Base-by-base conservation (phyloP, 2,797 vertebrate species). In the Sebastes wilsoni region DNA sequence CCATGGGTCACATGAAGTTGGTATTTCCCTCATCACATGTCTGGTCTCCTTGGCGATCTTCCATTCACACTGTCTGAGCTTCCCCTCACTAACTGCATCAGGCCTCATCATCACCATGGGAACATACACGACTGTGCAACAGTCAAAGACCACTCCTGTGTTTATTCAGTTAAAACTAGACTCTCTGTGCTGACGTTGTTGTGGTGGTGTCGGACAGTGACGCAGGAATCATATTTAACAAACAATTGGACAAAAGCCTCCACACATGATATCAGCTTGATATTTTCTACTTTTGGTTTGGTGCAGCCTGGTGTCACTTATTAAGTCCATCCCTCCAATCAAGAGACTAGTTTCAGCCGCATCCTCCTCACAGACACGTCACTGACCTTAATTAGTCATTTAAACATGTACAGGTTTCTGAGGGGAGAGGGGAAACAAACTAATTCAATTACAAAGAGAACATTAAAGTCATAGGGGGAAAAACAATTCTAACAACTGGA, bases 1-100 rank as follows among this genome's bases (percentile, higher is more conserved):
- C 90, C 86, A 90, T 84, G 78, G 91, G 95, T 96, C 96, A 96
- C 96, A 96, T 96, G 96, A 95, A 96, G 90, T 82, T 86, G 85
- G 83, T 90, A 82, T 91, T 87, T 89, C 82, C 77, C 87, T 92
- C 65, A 93, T 96, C 96, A 96, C 96, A 96, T 96, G 96, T 85
- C 83, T 88, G 77, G 68, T 80, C 58, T 89, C 68, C 64, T 73
- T 79, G 65, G 87, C 78, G 87, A 82, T 93, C 80, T 88, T 77
- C 85, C 68, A 87, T 90, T 72, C 88, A 75, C 71, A 55, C 60
- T 32, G 77, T 76, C 75, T 81, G 78, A 87, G 75, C 81, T 80
- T 84, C 12, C 42, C 52, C 70, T 83, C 69, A 23, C 80, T 83
- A 87, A 89, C 69, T 86, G 84, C 75, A 89, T 87, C 77, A 86